phyloP scores from a whole-genome alignment of 2,888 invertebrate species.

The Drosophila parthenogenetica region DNA sequence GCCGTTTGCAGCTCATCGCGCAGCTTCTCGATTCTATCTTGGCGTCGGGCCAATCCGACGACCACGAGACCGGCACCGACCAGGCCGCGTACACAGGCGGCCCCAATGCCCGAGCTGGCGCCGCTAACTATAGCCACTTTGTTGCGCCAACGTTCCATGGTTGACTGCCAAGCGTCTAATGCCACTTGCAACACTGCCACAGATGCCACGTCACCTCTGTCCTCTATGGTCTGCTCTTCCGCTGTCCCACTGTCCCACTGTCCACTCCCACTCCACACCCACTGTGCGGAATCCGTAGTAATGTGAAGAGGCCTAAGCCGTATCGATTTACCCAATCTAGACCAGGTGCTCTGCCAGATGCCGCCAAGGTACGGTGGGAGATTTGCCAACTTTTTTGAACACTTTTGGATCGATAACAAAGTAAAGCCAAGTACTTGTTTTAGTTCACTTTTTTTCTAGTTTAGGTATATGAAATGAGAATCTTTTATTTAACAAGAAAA shows the following conservation, averaged over 20 bases:
- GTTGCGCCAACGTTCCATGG: constrained; percentile 87
- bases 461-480: too few relatives aligned
- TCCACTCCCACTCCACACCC: not conserved
- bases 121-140: constrained; percentile 89
- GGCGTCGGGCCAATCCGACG: constrained; percentile 86
- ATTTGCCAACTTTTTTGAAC: too few relatives aligned
- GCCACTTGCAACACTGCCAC: constrained; percentile 6
- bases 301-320: constrained; percentile 20
- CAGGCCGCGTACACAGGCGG: constrained; percentile 85
- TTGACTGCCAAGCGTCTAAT: constrained; percentile 34
- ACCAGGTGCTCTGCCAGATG: constrained; percentile 16
- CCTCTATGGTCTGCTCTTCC: too few relatives aligned
- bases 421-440: too few relatives aligned
- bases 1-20: constrained; percentile 56
- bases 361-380: not conserved
- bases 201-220: constrained; percentile 2
- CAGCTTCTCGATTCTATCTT: constrained; percentile 82
- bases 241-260: too few relatives aligned
- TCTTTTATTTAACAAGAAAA: too few relatives aligned
- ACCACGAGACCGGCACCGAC: constrained; percentile 86
- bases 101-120: constrained; percentile 88
- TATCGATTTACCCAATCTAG: constrained; percentile 22
- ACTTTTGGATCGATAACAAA: too few relatives aligned
- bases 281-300: constrained; percentile 17
- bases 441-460: too few relatives aligned